Evolutionary conservation across 1,140 invertebrate genomes (phyloP).

Genomic region (Nylanderia fulva): DNA sequence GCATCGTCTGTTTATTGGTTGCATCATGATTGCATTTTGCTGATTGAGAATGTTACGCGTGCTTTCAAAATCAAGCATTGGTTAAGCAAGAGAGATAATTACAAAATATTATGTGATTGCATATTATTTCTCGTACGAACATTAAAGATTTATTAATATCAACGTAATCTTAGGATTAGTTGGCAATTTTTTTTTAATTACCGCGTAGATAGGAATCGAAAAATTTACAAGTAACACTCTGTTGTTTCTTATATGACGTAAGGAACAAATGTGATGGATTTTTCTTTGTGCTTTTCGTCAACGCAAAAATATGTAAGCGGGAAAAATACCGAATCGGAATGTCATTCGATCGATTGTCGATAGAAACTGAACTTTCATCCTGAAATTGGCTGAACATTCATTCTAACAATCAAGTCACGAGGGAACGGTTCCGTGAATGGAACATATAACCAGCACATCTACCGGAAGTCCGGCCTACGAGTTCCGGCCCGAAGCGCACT

Average conservation of each 20-base stretch:
- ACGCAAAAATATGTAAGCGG: not conserved
- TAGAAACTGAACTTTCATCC: constrained; percentile 66
- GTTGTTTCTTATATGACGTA: not conserved
- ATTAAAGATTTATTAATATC: not conserved
- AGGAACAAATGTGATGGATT: not conserved
- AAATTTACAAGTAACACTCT: not conserved
- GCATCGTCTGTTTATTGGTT: constrained; percentile 59
- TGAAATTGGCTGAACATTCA: constrained; percentile 69
- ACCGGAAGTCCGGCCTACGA: constrained; percentile 86
- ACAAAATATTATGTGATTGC: not conserved
- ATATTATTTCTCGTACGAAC: not conserved
- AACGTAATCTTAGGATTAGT: constrained; percentile 1
- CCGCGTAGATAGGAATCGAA: not conserved
- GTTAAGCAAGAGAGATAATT: constrained; percentile 17
- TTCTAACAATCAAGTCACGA: constrained; percentile 69
- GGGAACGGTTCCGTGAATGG: constrained; percentile 77
- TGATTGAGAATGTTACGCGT: constrained; percentile 13
- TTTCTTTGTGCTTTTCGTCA: not conserved
- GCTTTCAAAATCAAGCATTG: not conserved
- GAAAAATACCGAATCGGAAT: constrained; percentile 52
- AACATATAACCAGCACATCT: constrained; percentile 83
- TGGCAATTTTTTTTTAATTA: constrained; percentile 18
- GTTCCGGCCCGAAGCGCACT: constrained; percentile 81
- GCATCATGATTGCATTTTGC: constrained; percentile 60
- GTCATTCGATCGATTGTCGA: constrained; percentile 23